A percentile compares a stretch with the other conserved stretches of the same genome.
These are phyloP conservation scores for Clostera curtula DNA, from an alignment of 2,888 invertebrate species.

Conservation along the genomic window DNA sequence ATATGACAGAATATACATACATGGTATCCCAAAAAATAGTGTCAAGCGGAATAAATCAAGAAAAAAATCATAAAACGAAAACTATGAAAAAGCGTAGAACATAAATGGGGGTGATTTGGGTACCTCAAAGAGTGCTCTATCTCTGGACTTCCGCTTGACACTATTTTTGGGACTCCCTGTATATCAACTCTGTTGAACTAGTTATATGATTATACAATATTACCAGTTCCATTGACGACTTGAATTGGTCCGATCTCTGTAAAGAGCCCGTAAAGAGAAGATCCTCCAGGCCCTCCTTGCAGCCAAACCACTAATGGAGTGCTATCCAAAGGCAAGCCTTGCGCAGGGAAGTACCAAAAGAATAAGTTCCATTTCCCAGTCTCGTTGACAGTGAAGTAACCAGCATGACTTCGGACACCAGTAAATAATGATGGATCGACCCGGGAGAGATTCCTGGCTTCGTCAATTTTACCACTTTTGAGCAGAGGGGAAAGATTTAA, in stretches of 20 bases:
- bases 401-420: not conserved
- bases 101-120: too few relatives aligned
- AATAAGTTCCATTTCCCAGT: constrained; percentile 79
- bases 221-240: constrained; percentile 1
- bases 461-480: not conserved
- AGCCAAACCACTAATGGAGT: constrained; percentile 57
- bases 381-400: constrained; percentile 70
- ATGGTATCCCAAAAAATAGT: too few relatives aligned
- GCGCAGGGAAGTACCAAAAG: constrained; percentile 84
- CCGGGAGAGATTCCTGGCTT: not conserved
- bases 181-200: too few relatives aligned
- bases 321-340: constrained; percentile 21
- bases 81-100: too few relatives aligned
- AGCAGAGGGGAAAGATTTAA: not conserved
- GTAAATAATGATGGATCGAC: not conserved
- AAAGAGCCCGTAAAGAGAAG: constrained; percentile 52
- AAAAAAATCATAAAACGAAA: too few relatives aligned
- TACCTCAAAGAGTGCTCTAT: too few relatives aligned
- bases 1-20: too few relatives aligned
- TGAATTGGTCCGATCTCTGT: constrained; percentile 53
- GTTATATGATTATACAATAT: too few relatives aligned
- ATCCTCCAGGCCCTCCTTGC: constrained; percentile 57
- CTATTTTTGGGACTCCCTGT: too few relatives aligned
- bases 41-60: too few relatives aligned
- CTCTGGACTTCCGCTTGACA: too few relatives aligned